Evolutionary conservation across 1,140 invertebrate species (phyloP), one percentile per base, ranked within the genome.

Genomic region (Platyura marginata): DNA sequence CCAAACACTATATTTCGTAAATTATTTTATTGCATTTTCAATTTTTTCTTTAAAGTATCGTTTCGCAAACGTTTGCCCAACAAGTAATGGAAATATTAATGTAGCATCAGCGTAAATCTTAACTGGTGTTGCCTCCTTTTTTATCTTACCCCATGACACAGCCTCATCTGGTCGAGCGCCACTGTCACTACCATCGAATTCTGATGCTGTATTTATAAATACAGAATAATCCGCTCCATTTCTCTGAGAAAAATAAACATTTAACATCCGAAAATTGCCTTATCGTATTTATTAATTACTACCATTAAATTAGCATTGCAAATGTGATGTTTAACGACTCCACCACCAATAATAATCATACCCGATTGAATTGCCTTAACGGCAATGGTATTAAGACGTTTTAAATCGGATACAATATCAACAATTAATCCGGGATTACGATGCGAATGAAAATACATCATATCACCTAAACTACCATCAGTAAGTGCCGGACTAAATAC

Each of bases 391-490:
- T 98, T 98, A 9, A 99, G 59, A 44, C 85, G 69, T 43, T 77
- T 67, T 43, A 98, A 69, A 69, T 99, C 95, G 63, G 88, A 80
- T 41, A 95, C 65, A 59, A 98, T 94, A 61, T 99, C 95, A 33
- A 98, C 62, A 9, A 94, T 69, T 13, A 99, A 68, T 5, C 93
- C 94, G 34, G 91, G 88, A 55, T 85, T 85, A 55, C 77, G 81
- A 55, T 81, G 95, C 0, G 91, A 93, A 68, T 98, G 95, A 51
- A 99, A 97, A 62, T 93, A 98, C 71, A 99, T 85, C 94, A 99
- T 98, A 62, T 99, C 96, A 2, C 95, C 96, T 15, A 99, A 66
- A 53, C 90, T 95, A 3, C 96, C 96, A 73, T 99, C 96, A 0
- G 95, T 99, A 42, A 99, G 63, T 0, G 94, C 95, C 1, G 96